A percentile compares a stretch with the other conserved stretches of the same genome.
Conservation (phyloP, 2,797 vertebrate genomes). For the Meda fulgida region DNA sequence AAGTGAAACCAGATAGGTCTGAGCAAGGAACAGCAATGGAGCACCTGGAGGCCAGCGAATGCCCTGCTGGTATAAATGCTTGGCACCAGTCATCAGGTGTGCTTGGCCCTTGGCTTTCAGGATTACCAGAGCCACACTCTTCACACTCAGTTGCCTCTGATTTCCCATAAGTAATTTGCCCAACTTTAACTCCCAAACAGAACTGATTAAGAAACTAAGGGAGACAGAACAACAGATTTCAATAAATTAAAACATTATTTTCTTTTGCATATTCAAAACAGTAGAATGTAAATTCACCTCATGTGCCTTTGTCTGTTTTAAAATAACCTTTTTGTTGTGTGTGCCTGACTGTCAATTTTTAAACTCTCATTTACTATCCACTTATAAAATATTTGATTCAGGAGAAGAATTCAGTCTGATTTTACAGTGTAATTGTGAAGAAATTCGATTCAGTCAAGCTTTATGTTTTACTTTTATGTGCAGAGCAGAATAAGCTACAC, state of each 20-base stretch:
- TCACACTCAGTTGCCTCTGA: neutral
- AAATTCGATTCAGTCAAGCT: neutral
- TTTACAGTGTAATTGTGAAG: neutral
- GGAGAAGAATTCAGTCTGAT: neutral
- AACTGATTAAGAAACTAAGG: neutral
- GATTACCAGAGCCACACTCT: neutral
- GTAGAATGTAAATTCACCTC: neutral
- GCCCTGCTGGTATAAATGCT: slow-evolving; percentile 10
- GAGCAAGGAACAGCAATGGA: neutral
- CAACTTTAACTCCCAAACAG: neutral
- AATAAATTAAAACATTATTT: neutral
- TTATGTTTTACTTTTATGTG: neutral
- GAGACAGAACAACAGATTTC: neutral
- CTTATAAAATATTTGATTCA: neutral
- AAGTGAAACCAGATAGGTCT: slow-evolving; percentile 51
- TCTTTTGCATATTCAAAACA: neutral
- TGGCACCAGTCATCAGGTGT: neutral
- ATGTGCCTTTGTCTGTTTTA: neutral
- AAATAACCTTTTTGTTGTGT: neutral
- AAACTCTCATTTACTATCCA: neutral
- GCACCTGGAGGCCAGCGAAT: slow-evolving; percentile 30
- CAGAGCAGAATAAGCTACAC: neutral
- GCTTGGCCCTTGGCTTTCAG: neutral
- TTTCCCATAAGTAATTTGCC: neutral
- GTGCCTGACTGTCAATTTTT: slow-evolving; percentile 1